Evolutionary conservation across 2,113 vertebrate species (phyloP).

Genomic region (Megaceryle maxima): DNA sequence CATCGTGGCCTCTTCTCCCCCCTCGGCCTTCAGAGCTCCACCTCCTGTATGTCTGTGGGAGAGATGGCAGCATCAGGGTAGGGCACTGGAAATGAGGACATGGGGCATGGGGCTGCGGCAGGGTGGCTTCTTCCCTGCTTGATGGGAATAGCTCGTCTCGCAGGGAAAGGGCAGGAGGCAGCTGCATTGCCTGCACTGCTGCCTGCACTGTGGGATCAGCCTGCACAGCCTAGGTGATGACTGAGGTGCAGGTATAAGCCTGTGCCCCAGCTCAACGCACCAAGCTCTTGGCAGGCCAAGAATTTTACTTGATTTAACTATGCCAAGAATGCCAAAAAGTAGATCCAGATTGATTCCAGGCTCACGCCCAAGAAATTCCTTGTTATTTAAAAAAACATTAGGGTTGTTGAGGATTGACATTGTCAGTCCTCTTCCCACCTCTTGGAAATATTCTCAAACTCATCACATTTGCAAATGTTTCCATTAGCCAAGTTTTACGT

Average conservation of each 20-base stretch:
- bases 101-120: rapidly evolving
- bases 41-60: constrained; percentile 83
- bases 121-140: rapidly evolving
- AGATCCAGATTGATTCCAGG: background rate
- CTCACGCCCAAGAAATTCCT: background rate
- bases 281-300: background rate
- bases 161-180: background rate
- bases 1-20: constrained; percentile 89
- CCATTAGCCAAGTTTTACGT: background rate
- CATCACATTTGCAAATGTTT: rapidly evolving
- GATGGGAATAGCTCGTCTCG: rapidly evolving
- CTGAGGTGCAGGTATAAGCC: background rate
- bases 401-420: background rate
- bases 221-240: rapidly evolving
- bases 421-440: background rate
- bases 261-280: background rate
- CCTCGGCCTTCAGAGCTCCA: constrained; percentile 96
- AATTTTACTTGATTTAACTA: background rate
- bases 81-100: rapidly evolving
- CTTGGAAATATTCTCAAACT: background rate
- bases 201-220: rapidly evolving
- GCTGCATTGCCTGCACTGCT: background rate
- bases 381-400: background rate
- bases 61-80: rapidly evolving
- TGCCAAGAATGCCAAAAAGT: background rate